These are phyloP conservation scores for Urocolius indicus DNA, from an alignment of 2,113 vertebrate species.

Conservation along the genomic window DNA sequence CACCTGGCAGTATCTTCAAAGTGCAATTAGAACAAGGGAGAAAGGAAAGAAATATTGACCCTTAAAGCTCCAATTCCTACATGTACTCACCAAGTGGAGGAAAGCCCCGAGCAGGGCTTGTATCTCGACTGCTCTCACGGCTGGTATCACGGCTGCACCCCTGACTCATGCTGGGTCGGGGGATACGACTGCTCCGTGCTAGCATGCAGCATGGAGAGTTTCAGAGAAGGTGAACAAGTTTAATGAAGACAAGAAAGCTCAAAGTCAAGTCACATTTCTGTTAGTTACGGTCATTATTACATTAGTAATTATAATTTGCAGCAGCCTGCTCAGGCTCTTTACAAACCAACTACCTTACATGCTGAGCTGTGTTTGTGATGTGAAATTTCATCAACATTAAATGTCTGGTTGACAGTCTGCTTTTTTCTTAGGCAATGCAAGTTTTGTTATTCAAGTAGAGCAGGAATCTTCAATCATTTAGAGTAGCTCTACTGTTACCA, in stretches of 20 bases:
- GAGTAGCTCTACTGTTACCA: slow-evolving; percentile 35
- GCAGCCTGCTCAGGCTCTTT: slow-evolving; percentile 26
- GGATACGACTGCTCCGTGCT: slow-evolving; percentile 99
- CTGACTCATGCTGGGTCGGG: slow-evolving; percentile 99
- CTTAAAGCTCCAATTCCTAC: slow-evolving; percentile 73
- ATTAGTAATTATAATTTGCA: slow-evolving; percentile 62
- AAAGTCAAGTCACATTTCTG: slow-evolving; percentile 80
- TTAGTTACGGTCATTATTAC: slow-evolving; percentile 75
- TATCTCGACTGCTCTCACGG: slow-evolving; percentile 99
- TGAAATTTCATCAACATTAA: background rate
- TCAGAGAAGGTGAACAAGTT: slow-evolving; percentile 94
- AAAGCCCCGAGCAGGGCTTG: slow-evolving; percentile 98
- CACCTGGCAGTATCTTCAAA: slow-evolving; percentile 58
- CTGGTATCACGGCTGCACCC: slow-evolving; percentile 99
- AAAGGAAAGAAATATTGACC: slow-evolving; percentile 46
- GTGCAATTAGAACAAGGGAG: slow-evolving; percentile 53
- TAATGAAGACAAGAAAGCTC: slow-evolving; percentile 90
- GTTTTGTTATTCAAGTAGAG: slow-evolving; percentile 52
- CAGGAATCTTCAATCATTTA: slow-evolving; percentile 42
- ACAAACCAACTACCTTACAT: slow-evolving; percentile 22
- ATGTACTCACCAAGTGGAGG: slow-evolving; percentile 96
- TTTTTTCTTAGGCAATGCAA: slow-evolving; percentile 28
- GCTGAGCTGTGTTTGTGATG: slow-evolving; percentile 24
- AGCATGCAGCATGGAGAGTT: slow-evolving; percentile 95
- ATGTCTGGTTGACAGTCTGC: slow-evolving; percentile 7